Conservation (phyloP, 2,797 vertebrate genomes). For the Mormyrops attenuatus region DNA sequence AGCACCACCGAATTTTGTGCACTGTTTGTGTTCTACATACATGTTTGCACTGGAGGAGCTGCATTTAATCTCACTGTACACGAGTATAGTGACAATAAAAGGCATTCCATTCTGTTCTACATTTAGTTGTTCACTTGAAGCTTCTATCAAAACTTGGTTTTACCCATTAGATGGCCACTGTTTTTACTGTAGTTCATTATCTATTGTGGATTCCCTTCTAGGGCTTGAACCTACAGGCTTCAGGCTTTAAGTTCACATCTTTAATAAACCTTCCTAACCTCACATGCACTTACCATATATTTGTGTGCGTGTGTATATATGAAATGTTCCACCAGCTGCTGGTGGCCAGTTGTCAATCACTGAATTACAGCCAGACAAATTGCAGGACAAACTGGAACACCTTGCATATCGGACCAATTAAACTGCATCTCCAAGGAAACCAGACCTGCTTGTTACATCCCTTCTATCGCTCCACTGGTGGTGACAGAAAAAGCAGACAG, state of each 20-base stretch:
- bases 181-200: not conserved
- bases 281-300: not conserved
- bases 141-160: not conserved
- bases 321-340: not conserved
- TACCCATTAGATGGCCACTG: not conserved
- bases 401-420: not conserved
- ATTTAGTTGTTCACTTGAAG: not conserved
- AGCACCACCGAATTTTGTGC: too few species aligned
- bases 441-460: not conserved
- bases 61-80: too few species aligned
- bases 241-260: not conserved
- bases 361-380: not conserved
- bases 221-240: not conserved
- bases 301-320: not conserved
- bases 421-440: not conserved
- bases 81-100: too few species aligned
- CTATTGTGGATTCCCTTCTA: not conserved
- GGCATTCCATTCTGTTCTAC: not conserved
- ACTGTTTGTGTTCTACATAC: too few species aligned
- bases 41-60: too few species aligned
- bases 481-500: not conserved
- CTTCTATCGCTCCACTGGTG: not conserved
- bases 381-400: not conserved
- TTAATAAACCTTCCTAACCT: not conserved
- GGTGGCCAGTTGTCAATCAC: not conserved